A percentile compares a stretch with the other conserved stretches of the same genome.
Conservation (phyloP, 2,113 vertebrate genomes). For the Cynoglossus semilaevis region DNA sequence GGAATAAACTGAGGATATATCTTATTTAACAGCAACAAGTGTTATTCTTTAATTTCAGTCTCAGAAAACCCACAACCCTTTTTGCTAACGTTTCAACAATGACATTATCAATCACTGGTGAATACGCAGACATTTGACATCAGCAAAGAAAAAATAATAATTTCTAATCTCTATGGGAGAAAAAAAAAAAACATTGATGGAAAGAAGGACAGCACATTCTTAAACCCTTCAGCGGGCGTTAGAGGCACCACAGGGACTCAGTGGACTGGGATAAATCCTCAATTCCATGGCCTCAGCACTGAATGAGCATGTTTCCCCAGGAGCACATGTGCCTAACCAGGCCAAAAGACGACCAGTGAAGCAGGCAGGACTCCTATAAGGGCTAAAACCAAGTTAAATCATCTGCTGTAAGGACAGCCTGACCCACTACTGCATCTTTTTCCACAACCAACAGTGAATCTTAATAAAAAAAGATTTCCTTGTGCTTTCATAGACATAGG, state of each 20-base stretch:
- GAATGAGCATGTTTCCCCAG: slow-evolving; percentile 56
- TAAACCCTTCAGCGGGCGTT: slow-evolving; percentile 62
- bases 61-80: not conserved
- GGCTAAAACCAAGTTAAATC: slow-evolving; percentile 64
- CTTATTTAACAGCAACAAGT: too few relatives aligned
- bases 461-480: slow-evolving; percentile 27
- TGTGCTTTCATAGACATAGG: slow-evolving; percentile 1
- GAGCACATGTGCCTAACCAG: slow-evolving; percentile 59
- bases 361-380: slow-evolving; percentile 50
- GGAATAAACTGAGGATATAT: too few relatives aligned
- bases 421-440: slow-evolving; percentile 35
- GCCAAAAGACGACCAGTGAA: slow-evolving; percentile 59
- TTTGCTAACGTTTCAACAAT: slow-evolving; percentile 23
- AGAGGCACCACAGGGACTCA: slow-evolving; percentile 55
- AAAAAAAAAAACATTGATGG: slow-evolving; percentile 13
- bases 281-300: slow-evolving; percentile 52
- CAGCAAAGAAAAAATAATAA: slow-evolving; percentile 33
- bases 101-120: slow-evolving; percentile 25
- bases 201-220: slow-evolving; percentile 42
- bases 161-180: slow-evolving; percentile 26
- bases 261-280: slow-evolving; percentile 75
- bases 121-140: slow-evolving; percentile 36
- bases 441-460: slow-evolving; percentile 34
- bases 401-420: slow-evolving; percentile 57
- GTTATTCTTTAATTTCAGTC: too few relatives aligned